Conservation (phyloP, 2,797 vertebrate species). For the Spinibarbus caldwelli region DNA sequence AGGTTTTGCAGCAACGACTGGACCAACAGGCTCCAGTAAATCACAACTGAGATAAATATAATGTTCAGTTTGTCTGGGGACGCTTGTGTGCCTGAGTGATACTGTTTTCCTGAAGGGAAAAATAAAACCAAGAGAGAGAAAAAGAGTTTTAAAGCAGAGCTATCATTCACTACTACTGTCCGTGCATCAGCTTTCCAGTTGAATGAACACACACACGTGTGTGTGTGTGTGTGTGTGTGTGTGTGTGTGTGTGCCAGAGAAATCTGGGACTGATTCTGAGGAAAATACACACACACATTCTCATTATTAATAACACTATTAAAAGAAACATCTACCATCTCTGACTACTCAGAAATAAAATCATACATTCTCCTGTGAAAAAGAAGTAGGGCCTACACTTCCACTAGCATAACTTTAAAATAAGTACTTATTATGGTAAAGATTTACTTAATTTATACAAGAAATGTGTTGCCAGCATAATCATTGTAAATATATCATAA, state of each 20-base stretch:
- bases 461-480: too few relatives aligned
- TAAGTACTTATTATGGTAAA: not conserved
- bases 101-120: slow-evolving; percentile 53
- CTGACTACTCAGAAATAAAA: not conserved
- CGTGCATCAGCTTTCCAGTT: slow-evolving; percentile 27
- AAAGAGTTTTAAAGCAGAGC: slow-evolving; percentile 4
- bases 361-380: not conserved
- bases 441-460: too few relatives aligned
- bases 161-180: slow-evolving; percentile 42
- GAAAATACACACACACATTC: not conserved
- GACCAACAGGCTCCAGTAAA: slow-evolving; percentile 70
- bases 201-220: slow-evolving; percentile 21
- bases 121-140: slow-evolving; percentile 50
- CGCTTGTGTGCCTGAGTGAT: slow-evolving; percentile 45
- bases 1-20: slow-evolving; percentile 59
- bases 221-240: too few relatives aligned
- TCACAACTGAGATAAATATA: slow-evolving; percentile 66
- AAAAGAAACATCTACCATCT: not conserved
- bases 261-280: not conserved
- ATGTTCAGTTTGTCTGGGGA: slow-evolving; percentile 62
- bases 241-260: too few relatives aligned
- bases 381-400: too few relatives aligned
- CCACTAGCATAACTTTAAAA: not conserved
- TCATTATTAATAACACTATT: not conserved
- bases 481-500: too few relatives aligned